Evolutionary conservation across 2,888 invertebrate genomes (phyloP), one percentile per base, ranked within the genome.

Genomic region (Meteorus colon): DNA sequence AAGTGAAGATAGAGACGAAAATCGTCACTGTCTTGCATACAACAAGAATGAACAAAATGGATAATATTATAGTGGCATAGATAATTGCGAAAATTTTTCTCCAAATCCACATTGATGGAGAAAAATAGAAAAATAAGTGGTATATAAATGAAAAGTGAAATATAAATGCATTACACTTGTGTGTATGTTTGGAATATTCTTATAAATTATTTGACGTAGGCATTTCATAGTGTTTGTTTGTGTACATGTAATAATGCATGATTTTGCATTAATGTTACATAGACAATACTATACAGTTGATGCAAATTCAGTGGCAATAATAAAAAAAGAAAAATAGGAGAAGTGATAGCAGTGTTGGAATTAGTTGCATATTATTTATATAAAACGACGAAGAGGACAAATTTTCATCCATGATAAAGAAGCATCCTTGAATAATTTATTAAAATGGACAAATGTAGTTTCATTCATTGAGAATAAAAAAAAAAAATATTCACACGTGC

Each of bases 1-100:
- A 55, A 19, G 19, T 55, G n/a, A 74, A 70, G 71, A 77, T 63
- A 69, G 19, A 19, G 19, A 19, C 4, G 2, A 55, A 55, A 55
- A 4, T 48, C 16, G 48, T 48, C 48, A 48, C 48, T 48, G 12
- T 4, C n/a, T 48, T n/a, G 6, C 2, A 48, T 16, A 48, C 48
- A 14, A 48, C 4, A 6, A 55, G 19, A 55, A 24, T 55, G 8
- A 24, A 24, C 6, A 10, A 41, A 41, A 41, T 2, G 12, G 12
- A 41, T 12, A 41, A 12, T 41, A 12, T 41, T 41, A 8, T 41
- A 8, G 12, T 12, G 12, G 2, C 12, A 41, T 41, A 41, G 41
- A 41, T 4, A 41, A 8, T 41, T 41, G 41, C 2, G 6, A 41
- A 12, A 12, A 41, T 41, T 41, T 41, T 12, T 41, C 41, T 12